These are phyloP conservation scores for Tipula helvola DNA, from an alignment of 2,888 invertebrate genomes.

Conservation along the genomic window DNA sequence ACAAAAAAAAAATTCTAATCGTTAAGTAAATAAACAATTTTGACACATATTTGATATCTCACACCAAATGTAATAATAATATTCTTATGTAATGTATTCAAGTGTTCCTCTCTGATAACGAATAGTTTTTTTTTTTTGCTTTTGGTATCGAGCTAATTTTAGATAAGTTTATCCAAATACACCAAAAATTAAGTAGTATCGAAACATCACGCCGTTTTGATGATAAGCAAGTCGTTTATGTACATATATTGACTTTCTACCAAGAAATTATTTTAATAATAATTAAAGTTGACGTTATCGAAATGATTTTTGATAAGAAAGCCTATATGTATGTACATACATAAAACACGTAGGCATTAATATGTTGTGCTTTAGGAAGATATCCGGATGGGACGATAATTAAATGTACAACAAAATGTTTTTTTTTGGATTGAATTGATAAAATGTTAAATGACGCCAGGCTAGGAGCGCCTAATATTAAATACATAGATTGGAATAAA, in stretches of 20 bases:
- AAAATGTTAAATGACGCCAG: background rate
- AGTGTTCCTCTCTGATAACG: background rate
- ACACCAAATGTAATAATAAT: background rate
- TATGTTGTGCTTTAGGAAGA: background rate
- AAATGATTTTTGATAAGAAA: background rate
- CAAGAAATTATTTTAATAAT: background rate
- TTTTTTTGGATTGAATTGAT: background rate
- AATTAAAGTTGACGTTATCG: background rate
- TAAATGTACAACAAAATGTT: background rate
- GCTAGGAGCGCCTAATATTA: background rate
- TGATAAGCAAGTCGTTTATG: background rate
- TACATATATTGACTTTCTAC: background rate
- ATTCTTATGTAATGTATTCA: background rate
- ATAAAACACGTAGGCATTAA: background rate
- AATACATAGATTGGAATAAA: background rate
- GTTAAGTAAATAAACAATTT: background rate
- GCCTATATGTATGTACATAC: background rate
- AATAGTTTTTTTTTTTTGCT: background rate
- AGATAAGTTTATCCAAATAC: background rate
- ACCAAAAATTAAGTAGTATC: background rate
- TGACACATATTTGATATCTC: background rate
- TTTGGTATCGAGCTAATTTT: background rate
- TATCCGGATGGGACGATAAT: background rate
- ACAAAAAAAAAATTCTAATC: background rate
- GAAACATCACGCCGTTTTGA: background rate